Evolutionary conservation across 2,888 invertebrate genomes (phyloP), one percentile per base, ranked within the genome.

Genomic region (Drosophila neotestacea): DNA sequence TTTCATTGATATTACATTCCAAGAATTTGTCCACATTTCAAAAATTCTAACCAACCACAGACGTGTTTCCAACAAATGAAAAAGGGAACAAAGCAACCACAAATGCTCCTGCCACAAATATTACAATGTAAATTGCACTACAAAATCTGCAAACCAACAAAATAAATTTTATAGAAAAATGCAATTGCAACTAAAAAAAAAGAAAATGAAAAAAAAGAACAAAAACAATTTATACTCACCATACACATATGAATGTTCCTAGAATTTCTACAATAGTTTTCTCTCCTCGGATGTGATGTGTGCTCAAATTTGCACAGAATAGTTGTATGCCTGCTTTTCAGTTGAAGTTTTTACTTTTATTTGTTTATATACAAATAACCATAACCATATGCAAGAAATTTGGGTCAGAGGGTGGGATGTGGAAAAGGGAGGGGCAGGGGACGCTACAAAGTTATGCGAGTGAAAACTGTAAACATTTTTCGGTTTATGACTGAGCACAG

Each of bases 391-490:
- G 77, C 61, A 58, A 51, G 58, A 67, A 65, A 76, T 76, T 68
- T 75, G 63, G 75, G 75, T 75, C 72, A 76, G 28, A 10, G 16
- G 1, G 6, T 1, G 46, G 10, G 9, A 6, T 6, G 32, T 11
- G 10, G 36, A 16, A 10, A 4, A 2, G 11, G 22, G 7, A n/a
- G 16, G 7, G n/a, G 30, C 1, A 13, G 9, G 28, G 34, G 16
- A 1, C 39, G 60, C 64, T 55, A 78, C 70, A 80, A 80, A 76
- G 81, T 80, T 80, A 80, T 75, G 70, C 66, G 68, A 68, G 42
- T 62, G 75, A 55, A 80, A 77, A 81, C 78, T 75, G 76, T 78
- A 81, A 78, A 80, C 72, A 78, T 78, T 81, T 80, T 71, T 78
- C 65, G 71, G 73, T 81, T 81, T 81, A 78, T 73, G 81, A 67